Base-by-base conservation (phyloP, 2,797 vertebrate genomes). In the Rhinogobio ventralis region DNA sequence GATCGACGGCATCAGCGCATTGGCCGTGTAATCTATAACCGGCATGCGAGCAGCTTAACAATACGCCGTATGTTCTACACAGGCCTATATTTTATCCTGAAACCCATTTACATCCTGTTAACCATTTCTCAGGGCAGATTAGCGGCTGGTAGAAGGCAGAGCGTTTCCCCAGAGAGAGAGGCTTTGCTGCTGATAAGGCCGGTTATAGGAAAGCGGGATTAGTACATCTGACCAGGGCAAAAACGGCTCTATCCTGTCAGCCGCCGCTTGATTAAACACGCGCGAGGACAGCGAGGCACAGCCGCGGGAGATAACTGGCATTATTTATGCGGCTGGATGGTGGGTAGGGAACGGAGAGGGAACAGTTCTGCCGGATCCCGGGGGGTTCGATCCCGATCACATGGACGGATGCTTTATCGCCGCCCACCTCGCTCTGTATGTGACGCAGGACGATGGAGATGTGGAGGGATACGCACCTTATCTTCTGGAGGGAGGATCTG, bases 81-180 rank as follows among this genome's bases (percentile, higher is more conserved):
- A 92, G 90, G 90, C 90, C 94, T 93, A 90, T 94, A 93, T 95
- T 95, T 95, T 94, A 95, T 95, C 93, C 91, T 89, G 90, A 93
- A 92, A 92, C 85, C 93, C 94, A 94, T 96, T 96, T 96, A 96
- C 94, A 95, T 96, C 93, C 94, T 94, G 94, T 95, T 95, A 95
- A 96, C 94, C 94, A 94, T 95, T 95, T 95, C 93, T 94, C 93
- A 92, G 92, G 90, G 92, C 93, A 94, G 95, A 95, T 96, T 95
- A 95, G 94, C 91, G 89, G 91, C 86, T 90, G 92, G 89, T 92
- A 93, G 94, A 93, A 94, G 91, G 92, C 92, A 84, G 92, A 92
- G 86, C 89, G 87, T 92, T 93, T 95, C 95, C 95, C 95, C 92
- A 90, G 95, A 95, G 95, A 95, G 94, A 83, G 86, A 88, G 87